Percentiles rank a stretch among this genome's conserved stretches.
phyloP scores from a whole-genome alignment of 2,797 vertebrate genomes.

The Ctenochaetus hawaiiensis region DNA sequence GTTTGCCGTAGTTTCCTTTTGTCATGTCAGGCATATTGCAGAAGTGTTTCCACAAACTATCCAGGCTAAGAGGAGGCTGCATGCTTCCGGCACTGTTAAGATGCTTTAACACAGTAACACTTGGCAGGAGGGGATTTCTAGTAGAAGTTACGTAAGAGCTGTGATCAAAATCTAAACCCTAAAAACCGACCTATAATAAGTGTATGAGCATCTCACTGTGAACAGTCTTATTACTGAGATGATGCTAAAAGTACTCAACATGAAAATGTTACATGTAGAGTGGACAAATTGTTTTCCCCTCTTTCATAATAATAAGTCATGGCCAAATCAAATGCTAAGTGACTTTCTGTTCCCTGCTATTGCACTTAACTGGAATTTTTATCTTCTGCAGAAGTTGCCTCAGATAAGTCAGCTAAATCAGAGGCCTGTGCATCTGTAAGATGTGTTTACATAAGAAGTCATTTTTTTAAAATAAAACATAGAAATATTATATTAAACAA shows the following conservation, averaged over 20 bases:
- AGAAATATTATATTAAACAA: not conserved
- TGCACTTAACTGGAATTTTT: conserved; percentile 29
- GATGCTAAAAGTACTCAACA: conserved; percentile 9
- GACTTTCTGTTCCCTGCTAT: conserved; percentile 29
- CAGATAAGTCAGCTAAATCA: conserved; percentile 1
- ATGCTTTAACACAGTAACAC: conserved; percentile 33
- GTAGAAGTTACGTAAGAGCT: conserved; percentile 20
- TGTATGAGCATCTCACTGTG: conserved; percentile 22
- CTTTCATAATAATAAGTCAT: conserved; percentile 43
- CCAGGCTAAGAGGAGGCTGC: conserved; percentile 1
- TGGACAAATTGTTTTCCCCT: conserved; percentile 20
- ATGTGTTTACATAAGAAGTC: not conserved
- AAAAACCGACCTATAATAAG: conserved; percentile 6
- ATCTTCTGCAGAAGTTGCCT: not conserved
- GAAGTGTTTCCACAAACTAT: not conserved
- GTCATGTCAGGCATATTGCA: not conserved
- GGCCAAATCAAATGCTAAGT: conserved; percentile 35
- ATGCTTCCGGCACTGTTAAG: not conserved
- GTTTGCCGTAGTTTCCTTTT: conserved; percentile 35
- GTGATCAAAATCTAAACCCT: conserved; percentile 33
- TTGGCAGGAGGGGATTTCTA: conserved; percentile 11
- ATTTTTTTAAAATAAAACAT: not conserved
- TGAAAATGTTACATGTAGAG: not conserved
- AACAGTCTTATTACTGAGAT: conserved; percentile 36
- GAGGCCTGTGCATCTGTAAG: not conserved